Percentiles rank a stretch among this genome's conserved stretches.
These are phyloP conservation scores for Prosopocoilus inquinatus DNA, from an alignment of 2,888 invertebrate genomes.

Conservation along the genomic window DNA sequence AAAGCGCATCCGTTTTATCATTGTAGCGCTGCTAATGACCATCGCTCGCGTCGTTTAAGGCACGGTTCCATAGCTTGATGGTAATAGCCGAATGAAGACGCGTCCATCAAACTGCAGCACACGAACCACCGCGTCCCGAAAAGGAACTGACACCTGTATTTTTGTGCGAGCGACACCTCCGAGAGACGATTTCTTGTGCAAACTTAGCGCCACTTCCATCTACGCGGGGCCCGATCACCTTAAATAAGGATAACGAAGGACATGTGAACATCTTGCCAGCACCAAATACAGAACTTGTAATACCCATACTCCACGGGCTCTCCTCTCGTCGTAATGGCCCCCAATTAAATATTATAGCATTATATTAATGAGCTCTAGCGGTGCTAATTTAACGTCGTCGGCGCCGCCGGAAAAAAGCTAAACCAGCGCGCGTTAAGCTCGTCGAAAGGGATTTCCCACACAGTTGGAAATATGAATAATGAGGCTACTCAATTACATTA, in stretches of 20 bases:
- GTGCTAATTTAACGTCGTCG: too few relatives aligned
- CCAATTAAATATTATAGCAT: too few relatives aligned
- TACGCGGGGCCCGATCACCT: background rate
- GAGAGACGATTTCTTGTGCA: background rate
- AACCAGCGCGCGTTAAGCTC: too few relatives aligned
- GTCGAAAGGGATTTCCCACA: too few relatives aligned
- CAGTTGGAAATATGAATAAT: too few relatives aligned
- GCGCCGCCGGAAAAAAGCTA: too few relatives aligned
- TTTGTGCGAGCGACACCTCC: constrained; percentile 13
- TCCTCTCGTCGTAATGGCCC: too few relatives aligned
- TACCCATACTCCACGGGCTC: background rate
- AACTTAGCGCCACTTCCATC: constrained; percentile 1
- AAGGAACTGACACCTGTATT: constrained; percentile 25
- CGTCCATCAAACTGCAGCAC: constrained; percentile 16
- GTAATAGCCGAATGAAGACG: constrained; percentile 25
- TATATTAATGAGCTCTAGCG: too few relatives aligned
- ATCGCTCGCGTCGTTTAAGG: background rate
- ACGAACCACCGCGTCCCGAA: constrained; percentile 16
- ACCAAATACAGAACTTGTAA: background rate
- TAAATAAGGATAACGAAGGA: constrained; percentile 1
- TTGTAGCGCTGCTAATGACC: too few relatives aligned
- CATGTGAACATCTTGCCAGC: background rate
- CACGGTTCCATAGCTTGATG: constrained; percentile 20
- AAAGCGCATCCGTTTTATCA: too few relatives aligned
- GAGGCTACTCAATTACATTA: too few relatives aligned